Conservation (phyloP, 1,140 invertebrate species). For the Cherax quadricarinatus region DNA sequence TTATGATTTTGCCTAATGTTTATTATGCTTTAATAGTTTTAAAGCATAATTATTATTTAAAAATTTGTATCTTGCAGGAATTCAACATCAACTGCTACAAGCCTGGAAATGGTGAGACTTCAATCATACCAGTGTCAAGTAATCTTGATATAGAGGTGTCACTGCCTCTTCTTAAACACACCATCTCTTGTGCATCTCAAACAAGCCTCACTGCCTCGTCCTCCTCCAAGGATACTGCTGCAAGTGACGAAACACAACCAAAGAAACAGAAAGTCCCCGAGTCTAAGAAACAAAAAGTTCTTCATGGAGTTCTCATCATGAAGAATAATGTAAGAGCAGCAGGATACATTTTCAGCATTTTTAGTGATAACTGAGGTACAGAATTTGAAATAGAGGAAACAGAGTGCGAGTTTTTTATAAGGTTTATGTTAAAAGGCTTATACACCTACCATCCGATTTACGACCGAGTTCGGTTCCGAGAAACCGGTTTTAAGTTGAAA, state of each 20-base stretch:
- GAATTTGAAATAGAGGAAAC: no score
- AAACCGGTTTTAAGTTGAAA: no score
- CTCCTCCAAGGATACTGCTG: background rate
- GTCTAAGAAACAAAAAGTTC: conserved; percentile 87
- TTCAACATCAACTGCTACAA: conserved; percentile 94
- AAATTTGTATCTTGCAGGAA: conserved; percentile 78
- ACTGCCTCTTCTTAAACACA: conserved; percentile 88
- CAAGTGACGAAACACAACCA: conserved; percentile 81
- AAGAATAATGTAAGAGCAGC: conserved; percentile 84
- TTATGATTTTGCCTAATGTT: no score
- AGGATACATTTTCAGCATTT: background rate
- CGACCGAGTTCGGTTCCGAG: no score
- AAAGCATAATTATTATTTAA: no score
- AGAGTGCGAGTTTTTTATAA: no score
- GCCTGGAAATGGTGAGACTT: conserved; percentile 97
- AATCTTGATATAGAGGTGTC: conserved; percentile 94
- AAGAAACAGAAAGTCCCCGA: conserved; percentile 88
- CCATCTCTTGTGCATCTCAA: conserved; percentile 86
- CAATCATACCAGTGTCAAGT: conserved; percentile 89
- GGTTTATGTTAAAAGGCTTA: no score
- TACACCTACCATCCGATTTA: no score
- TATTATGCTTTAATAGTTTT: no score
- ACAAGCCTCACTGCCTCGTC: conserved; percentile 86
- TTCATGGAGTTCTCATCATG: conserved; percentile 94
- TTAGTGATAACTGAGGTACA: no score